Evolutionary conservation across 2,113 vertebrate genomes (phyloP), one percentile per base, ranked within the genome.

Genomic region (Caranx ignobilis): DNA sequence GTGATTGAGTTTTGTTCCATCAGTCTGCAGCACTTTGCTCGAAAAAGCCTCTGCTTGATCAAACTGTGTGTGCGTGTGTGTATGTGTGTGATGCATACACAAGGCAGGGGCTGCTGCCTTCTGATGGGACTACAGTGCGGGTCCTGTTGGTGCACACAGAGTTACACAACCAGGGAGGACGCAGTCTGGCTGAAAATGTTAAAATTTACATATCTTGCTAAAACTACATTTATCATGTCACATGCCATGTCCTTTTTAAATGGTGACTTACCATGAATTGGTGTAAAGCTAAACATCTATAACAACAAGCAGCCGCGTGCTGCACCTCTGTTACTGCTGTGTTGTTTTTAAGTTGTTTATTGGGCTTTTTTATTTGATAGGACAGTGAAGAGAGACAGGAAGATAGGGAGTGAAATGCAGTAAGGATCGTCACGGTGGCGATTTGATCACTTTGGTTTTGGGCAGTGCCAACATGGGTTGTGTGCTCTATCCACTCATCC

Each of bases 1-100:
- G 57, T 63, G 66, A 69, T 80, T 80, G 37, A 39, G 32, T 54
- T 84, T 66, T 39, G 43, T 75, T 84, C 59, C 82, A 80, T 66
- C 63, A 32, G 54, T 63, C 41, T 79, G 74, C 54, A 77, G 66
- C 61, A 48, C 63, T 59, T 71, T 45, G 4, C 57, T 67, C 47
- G 32, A 43, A 50, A 61, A 59, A 56, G 65, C 65, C 41, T 70
- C 15, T 31, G 34, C 26, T 63, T 52, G 10, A 37, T 71, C 47
- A 11, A 34, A 15, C 56, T 76, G 50, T 39, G 77, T 26, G 26
- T 26, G 26, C 1, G 26, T 26, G 26, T 26, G 26, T 26, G 26
- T 26, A 1, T 26, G 26, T 26, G 26, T 26, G 54, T 66, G 55
- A 56, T 26, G 71, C 62, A 70, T 69, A 48, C 62, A 50, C 32